These are phyloP conservation scores for Acrobasis repandana DNA, from an alignment of 2,888 invertebrate genomes.

Conservation along the genomic window DNA sequence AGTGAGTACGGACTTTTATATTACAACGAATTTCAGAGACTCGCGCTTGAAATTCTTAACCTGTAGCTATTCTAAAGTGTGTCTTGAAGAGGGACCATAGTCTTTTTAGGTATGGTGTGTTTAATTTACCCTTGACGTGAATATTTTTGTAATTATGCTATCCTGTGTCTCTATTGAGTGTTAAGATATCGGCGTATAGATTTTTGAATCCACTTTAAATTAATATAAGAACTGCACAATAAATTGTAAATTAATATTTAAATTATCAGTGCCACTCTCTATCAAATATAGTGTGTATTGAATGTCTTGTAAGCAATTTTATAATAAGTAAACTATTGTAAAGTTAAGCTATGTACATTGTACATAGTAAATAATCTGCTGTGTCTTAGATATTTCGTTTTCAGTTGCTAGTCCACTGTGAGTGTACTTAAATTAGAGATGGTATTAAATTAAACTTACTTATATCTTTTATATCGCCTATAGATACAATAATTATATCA, in stretches of 20 bases:
- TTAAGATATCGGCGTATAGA: conserved; percentile 41
- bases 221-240: conserved; percentile 70
- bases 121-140: conserved; percentile 50
- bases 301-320: conserved; percentile 56
- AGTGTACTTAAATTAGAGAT: conserved; percentile 42
- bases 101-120: conserved; percentile 56
- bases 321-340: conserved; percentile 34
- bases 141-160: conserved; percentile 57
- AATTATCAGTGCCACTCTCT: conserved; percentile 74
- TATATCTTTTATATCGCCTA: conserved; percentile 39
- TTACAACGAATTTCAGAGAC: conserved; percentile 61
- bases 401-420: conserved; percentile 48
- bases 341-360: conserved; percentile 35
- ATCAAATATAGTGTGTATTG: conserved; percentile 51
- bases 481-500: conserved; percentile 25
- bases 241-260: conserved; percentile 47
- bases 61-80: conserved; percentile 50
- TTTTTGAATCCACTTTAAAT: conserved; percentile 54
- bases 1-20: conserved; percentile 37
- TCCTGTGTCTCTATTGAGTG: conserved; percentile 57
- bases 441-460: conserved; percentile 24
- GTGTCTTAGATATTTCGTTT: conserved; percentile 51
- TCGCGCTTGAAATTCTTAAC: conserved; percentile 44
- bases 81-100: conserved; percentile 76
- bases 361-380: conserved; percentile 43